A percentile compares a stretch with the other conserved stretches of the same genome.
Evolutionary conservation across 2,797 vertebrate species (phyloP).

Genomic region (Melanotaenia parkinsoni): DNA sequence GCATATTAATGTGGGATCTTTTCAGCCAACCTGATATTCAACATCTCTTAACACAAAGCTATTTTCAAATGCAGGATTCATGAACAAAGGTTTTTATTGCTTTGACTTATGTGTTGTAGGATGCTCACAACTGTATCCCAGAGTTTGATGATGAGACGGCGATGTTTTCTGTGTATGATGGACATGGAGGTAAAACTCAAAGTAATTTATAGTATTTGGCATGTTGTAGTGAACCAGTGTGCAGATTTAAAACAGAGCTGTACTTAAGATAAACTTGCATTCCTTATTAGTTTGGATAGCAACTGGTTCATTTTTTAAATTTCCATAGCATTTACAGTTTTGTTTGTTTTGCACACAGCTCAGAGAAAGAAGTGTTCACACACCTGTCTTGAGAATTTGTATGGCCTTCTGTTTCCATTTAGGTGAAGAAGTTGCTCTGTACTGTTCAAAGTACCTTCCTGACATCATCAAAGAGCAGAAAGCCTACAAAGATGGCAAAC

Average conservation of each 20-base stretch:
- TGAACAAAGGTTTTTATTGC: background rate
- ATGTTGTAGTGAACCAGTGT: background rate
- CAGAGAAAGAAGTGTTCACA: background rate
- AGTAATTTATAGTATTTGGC: background rate
- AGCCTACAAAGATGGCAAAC: slow-evolving; percentile 95
- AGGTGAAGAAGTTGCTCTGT: slow-evolving; percentile 98
- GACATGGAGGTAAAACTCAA: slow-evolving; percentile 90
- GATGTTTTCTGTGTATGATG: slow-evolving; percentile 98
- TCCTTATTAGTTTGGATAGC: background rate
- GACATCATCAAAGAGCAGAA: slow-evolving; percentile 97
- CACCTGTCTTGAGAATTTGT: slow-evolving; percentile 30
- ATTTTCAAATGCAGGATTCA: no score
- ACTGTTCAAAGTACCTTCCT: slow-evolving; percentile 98
- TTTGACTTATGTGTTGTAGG: slow-evolving; percentile 80
- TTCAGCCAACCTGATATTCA: background rate
- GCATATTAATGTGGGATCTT: background rate
- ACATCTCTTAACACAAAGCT: background rate
- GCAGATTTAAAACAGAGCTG: no score
- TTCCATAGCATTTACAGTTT: background rate
- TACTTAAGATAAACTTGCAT: background rate
- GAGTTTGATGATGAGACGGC: slow-evolving; percentile 94
- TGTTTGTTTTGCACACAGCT: slow-evolving; percentile 23
- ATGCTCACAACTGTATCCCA: slow-evolving; percentile 97
- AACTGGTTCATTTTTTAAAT: background rate
- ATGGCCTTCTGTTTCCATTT: slow-evolving; percentile 34